Evolutionary conservation across 2,888 invertebrate genomes (phyloP).

Genomic region (Scaptomyza flava): DNA sequence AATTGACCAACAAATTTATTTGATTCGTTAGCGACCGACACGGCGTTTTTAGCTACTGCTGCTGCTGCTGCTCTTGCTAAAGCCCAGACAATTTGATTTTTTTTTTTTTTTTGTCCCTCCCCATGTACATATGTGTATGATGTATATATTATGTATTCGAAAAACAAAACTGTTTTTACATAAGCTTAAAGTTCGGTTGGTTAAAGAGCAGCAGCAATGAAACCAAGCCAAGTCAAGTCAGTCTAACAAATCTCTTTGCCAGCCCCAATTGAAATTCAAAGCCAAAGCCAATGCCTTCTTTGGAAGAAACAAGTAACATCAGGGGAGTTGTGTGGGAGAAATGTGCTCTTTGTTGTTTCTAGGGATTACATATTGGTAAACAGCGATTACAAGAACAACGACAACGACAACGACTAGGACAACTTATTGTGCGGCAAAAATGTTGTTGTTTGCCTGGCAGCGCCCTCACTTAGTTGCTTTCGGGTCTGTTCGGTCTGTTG

Average conservation of each 20-base stretch:
- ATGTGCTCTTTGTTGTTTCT: conserved; percentile 65
- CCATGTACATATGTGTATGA: conserved; percentile 8
- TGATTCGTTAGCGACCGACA: conserved; percentile 84
- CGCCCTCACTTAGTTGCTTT: conserved; percentile 19
- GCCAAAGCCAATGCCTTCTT: conserved; percentile 15
- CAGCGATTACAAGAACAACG: conserved; percentile 65
- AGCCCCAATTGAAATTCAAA: conserved; percentile 65
- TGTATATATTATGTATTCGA: conserved; percentile 15
- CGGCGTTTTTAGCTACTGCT: conserved; percentile 45
- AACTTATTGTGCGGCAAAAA: conserved; percentile 74
- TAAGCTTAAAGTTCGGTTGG: conserved; percentile 23
- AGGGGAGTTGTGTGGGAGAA: neutral
- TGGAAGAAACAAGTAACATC: neutral
- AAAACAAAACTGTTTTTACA: conserved; percentile 26
- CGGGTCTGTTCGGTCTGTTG: neutral
- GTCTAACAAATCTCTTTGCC: conserved; percentile 1
- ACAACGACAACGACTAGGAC: conserved; percentile 46
- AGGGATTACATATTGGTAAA: conserved; percentile 79
- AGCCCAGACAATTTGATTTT: conserved; percentile 10
- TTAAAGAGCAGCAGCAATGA: neutral
- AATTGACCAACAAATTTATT: conserved; percentile 85
- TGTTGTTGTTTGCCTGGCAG: conserved; percentile 66
- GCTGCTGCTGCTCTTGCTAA: neutral
- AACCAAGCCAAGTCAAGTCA: neutral
- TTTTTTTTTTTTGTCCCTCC: too few relatives aligned